Percentiles rank a stretch among this genome's conserved stretches.
Evolutionary conservation across 2,797 vertebrate species (phyloP).

Genomic region (Parauchenoglanis punctatus): DNA sequence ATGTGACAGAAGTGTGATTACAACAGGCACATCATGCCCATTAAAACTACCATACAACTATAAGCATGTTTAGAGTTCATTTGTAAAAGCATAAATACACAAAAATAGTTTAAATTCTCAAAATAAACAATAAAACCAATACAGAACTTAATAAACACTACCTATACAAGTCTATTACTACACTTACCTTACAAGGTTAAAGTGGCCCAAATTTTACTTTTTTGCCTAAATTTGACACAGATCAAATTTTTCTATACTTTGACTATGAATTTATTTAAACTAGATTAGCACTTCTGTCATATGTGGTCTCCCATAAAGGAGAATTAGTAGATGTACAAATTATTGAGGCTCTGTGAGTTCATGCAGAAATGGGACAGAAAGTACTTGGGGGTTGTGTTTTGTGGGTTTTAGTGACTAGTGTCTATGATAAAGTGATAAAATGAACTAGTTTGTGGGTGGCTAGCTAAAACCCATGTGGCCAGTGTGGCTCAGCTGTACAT

Average conservation of each 20-base stretch:
- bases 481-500: background rate
- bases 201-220: background rate
- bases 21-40: background rate
- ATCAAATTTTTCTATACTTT: background rate
- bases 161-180: too few species aligned
- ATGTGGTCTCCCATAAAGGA: background rate
- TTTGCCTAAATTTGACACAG: background rate
- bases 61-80: background rate
- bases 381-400: background rate
- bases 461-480: background rate
- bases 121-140: background rate
- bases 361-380: background rate
- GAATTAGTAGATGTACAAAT: background rate
- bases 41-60: background rate
- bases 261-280: background rate
- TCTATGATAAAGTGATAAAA: conserved; percentile 1
- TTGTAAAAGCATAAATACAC: background rate
- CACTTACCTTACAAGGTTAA: background rate
- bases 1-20: conserved; percentile 18
- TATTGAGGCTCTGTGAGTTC: background rate
- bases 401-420: background rate
- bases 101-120: background rate
- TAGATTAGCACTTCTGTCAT: background rate
- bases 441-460: background rate
- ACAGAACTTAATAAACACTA: background rate